Base-by-base conservation (phyloP, 1,140 invertebrate genomes). In the Sitophilus oryzae region DNA sequence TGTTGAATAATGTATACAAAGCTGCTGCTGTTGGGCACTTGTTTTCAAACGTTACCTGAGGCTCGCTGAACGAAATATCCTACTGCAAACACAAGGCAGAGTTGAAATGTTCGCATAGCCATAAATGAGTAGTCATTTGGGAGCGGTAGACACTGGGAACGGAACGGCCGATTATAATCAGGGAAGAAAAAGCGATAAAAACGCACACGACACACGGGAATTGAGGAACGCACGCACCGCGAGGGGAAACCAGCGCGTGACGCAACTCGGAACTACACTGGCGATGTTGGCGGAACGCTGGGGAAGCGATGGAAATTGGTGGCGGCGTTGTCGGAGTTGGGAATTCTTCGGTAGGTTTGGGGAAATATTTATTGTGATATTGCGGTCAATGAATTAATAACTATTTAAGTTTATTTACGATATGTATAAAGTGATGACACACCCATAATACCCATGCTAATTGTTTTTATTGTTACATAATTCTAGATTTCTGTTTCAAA, bases 71-170 rank as follows among this genome's bases (percentile, higher is more conserved):
- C n/a, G 21, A 40, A 46, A 38, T 34, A 36, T 51, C 55, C 55
- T 57, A 57, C 48, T 57, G 55, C 44, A 57, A 51, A 57, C 55
- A 52, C 55, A 51, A 57, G 43, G 48, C 55, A 52, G 48, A 57
- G 41, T 46, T 57, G 55, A 57, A 57, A 40, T 45, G 42, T 51
- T 41, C 47, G 48, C 47, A 52, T 36, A 38, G 47, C 55, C 55
- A 57, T 57, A 52, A 46, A 57, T 57, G 37, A 47, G 55, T 57
- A 52, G 25, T 51, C 55, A 57, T 57, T 56, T 57, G 55, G 55
- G 18, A 15, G 25, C 25, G 25, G 25, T 30, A 11, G 11, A n/a
- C n/a, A n/a, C n/a, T n/a, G n/a, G n/a, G n/a, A n/a, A n/a, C n/a
- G n/a, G n/a, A n/a, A n/a, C n/a, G n/a, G n/a, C n/a, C n/a, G n/a